Evolutionary conservation across 1,140 invertebrate species (phyloP).

Genomic region (Philotrypesis tridentata): DNA sequence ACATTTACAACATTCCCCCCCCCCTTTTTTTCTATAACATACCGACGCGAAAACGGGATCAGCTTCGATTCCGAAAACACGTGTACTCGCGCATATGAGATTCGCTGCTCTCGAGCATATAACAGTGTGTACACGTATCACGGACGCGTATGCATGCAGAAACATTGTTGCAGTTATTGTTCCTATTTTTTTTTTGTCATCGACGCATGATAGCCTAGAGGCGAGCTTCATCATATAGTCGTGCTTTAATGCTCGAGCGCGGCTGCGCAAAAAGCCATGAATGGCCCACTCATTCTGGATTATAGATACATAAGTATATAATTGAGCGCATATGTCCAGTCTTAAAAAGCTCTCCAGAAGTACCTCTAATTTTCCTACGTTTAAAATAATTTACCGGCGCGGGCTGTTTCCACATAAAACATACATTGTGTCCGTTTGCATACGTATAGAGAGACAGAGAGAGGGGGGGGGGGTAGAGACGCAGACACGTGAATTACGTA

Average conservation of each 20-base stretch:
- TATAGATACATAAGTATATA: not conserved
- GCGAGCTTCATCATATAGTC: not conserved
- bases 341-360: not conserved
- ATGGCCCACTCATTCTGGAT: not conserved
- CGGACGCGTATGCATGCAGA: no score
- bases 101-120: no score
- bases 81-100: no score
- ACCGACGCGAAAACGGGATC: no score
- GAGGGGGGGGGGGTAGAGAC: no score
- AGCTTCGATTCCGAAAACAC: no score
- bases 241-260: not conserved
- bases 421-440: not conserved
- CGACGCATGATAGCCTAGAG: not conserved
- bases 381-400: conserved; percentile 32
- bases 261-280: not conserved
- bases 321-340: not conserved
- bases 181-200: no score
- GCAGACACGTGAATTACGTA: conserved; percentile 17
- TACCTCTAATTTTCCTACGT: not conserved
- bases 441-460: no score
- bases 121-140: no score
- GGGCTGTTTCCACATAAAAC: conserved; percentile 3
- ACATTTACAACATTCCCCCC: not conserved
- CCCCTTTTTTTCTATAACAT: not conserved
- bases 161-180: no score